Evolutionary conservation across 2,888 invertebrate genomes (phyloP).

Genomic region (Drosophila tanythrix): DNA sequence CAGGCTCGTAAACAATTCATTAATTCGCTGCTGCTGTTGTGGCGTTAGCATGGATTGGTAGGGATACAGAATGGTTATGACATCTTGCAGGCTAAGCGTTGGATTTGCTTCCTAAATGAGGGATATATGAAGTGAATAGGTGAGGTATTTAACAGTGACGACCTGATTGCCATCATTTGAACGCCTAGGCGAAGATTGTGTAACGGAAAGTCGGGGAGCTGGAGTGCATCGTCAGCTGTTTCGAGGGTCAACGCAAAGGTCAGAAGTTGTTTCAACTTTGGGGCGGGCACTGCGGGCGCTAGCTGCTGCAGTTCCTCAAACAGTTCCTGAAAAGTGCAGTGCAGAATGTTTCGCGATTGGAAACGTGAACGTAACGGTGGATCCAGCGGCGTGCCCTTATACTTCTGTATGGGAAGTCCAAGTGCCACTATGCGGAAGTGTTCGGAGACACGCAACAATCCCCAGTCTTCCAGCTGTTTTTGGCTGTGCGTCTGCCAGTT

Average conservation of each 20-base stretch:
- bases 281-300: constrained; percentile 86
- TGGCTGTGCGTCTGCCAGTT: constrained; percentile 89
- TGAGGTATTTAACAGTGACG: background rate
- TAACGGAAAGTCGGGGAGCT: constrained; percentile 95
- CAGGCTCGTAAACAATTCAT: constrained; percentile 89
- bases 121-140: background rate
- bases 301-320: constrained; percentile 85
- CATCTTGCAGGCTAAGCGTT: constrained; percentile 88
- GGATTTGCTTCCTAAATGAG: constrained; percentile 89
- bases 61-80: constrained; percentile 93
- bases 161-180: constrained; percentile 76
- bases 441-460: constrained; percentile 95
- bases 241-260: constrained; percentile 92
- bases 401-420: constrained; percentile 95
- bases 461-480: constrained; percentile 93
- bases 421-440: constrained; percentile 96
- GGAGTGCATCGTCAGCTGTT: constrained; percentile 88
- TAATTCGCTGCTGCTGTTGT: constrained; percentile 90
- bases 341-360: constrained; percentile 94
- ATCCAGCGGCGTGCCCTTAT: constrained; percentile 96
- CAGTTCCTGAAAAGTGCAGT: constrained; percentile 86
- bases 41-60: constrained; percentile 91
- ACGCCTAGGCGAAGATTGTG: constrained; percentile 90
- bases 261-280: constrained; percentile 85
- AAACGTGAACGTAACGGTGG: constrained; percentile 97